phyloP scores from a whole-genome alignment of 1,140 invertebrate genomes.

The Drosophila lacertosa region DNA sequence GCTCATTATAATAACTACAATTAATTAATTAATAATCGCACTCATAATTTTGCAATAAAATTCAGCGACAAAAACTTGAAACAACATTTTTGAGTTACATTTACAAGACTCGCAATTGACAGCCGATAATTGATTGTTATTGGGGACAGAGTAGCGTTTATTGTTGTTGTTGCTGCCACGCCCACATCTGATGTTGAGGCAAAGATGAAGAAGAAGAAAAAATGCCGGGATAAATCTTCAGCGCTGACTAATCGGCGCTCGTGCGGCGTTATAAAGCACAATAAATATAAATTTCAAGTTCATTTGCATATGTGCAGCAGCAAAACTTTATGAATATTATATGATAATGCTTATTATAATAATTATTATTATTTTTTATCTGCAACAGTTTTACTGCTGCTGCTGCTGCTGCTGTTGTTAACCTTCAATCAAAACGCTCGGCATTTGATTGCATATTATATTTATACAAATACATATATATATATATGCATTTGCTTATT shows the following conservation, averaged over 20 bases:
- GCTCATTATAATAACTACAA: slow-evolving; percentile 39
- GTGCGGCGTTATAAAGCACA: slow-evolving; percentile 30
- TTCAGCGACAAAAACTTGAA: slow-evolving; percentile 37
- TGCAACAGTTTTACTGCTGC: background rate
- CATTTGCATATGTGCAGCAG: slow-evolving; percentile 54
- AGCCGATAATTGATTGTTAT: slow-evolving; percentile 71
- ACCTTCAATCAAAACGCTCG: slow-evolving; percentile 19
- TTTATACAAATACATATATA: background rate
- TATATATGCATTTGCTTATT: slow-evolving; percentile 21
- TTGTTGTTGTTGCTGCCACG: slow-evolving; percentile 9
- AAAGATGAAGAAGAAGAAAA: background rate
- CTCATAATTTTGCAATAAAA: slow-evolving; percentile 45
- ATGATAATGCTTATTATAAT: slow-evolving; percentile 15
- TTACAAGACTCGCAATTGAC: slow-evolving; percentile 66
- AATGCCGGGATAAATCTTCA: slow-evolving; percentile 20
- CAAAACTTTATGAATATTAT: slow-evolving; percentile 50
- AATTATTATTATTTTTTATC: slow-evolving; percentile 12
- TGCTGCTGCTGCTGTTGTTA: slow-evolving; percentile 7
- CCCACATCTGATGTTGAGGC: background rate
- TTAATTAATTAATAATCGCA: slow-evolving; percentile 46
- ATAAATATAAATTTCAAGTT: slow-evolving; percentile 57
- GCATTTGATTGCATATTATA: slow-evolving; percentile 24
- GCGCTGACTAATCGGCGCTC: slow-evolving; percentile 2
- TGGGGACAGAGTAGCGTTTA: slow-evolving; percentile 16
- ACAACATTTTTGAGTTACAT: slow-evolving; percentile 53